phyloP scores from a whole-genome alignment of 2,113 vertebrate genomes.

The Istiophorus platypterus region DNA sequence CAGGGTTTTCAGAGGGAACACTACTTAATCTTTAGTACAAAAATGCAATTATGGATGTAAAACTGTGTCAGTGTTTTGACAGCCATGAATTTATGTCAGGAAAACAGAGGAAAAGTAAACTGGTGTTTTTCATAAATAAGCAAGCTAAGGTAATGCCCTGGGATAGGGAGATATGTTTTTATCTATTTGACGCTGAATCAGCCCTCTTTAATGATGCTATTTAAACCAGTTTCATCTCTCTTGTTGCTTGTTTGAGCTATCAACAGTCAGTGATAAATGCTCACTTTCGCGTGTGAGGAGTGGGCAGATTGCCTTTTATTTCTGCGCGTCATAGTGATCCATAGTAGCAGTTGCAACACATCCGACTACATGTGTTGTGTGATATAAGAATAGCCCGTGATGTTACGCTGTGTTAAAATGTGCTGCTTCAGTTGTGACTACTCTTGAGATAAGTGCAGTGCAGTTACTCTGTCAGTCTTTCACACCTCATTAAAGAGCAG shows the following conservation, averaged over 20 bases:
- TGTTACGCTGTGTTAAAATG: not conserved
- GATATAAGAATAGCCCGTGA: not conserved
- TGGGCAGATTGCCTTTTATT: not conserved
- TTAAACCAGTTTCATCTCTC: conserved; percentile 21
- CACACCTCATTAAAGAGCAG: conserved; percentile 98
- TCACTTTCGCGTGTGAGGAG: not conserved
- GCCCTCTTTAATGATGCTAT: conserved; percentile 26
- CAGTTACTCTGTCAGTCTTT: conserved; percentile 13
- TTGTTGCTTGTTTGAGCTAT: conserved; percentile 23
- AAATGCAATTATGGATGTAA: conserved; percentile 45
- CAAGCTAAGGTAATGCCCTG: not conserved
- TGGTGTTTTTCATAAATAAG: conserved; percentile 3
- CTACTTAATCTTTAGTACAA: conserved; percentile 27
- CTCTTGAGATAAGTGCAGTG: not conserved
- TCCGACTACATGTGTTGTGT: not conserved
- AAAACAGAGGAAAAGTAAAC: conserved; percentile 16
- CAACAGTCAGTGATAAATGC: conserved; percentile 23
- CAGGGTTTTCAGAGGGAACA: not conserved
- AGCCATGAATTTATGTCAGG: conserved; percentile 3
- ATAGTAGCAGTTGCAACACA: not conserved
- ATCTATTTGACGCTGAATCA: conserved; percentile 12
- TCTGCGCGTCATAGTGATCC: not conserved
- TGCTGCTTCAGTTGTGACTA: not conserved
- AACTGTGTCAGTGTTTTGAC: conserved; percentile 42
- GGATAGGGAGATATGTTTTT: conserved; percentile 7